Evolutionary conservation across 2,113 vertebrate species (phyloP).

Genomic region (Bujurquina vittata): DNA sequence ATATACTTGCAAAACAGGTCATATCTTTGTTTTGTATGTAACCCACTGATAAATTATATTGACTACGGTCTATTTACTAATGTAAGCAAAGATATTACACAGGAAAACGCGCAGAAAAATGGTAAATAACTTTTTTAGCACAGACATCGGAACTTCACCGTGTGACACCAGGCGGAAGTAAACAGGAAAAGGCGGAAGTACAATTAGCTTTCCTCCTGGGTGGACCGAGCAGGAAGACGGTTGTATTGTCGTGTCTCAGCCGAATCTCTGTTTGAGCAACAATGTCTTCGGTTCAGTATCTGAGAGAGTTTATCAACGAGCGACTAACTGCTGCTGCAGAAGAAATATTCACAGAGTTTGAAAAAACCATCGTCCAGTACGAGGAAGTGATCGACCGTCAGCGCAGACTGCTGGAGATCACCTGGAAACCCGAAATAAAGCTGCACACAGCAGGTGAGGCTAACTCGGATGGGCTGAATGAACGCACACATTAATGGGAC

Average conservation of each 20-base stretch:
- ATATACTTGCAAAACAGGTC: too few species aligned
- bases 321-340: neutral
- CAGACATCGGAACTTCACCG: neutral
- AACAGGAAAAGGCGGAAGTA: neutral
- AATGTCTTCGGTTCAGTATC: neutral
- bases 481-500: neutral
- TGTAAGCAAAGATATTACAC: too few species aligned
- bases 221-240: neutral
- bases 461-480: neutral
- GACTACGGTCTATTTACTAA: too few species aligned
- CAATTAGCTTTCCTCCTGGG: neutral
- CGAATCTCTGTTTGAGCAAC: neutral
- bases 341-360: neutral
- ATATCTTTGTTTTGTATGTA: too few species aligned
- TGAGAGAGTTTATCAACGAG: neutral
- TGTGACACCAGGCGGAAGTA: constrained; percentile 8
- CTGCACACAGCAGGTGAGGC: neutral
- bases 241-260: neutral
- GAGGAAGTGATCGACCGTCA: constrained; percentile 6
- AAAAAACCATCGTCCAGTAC: neutral
- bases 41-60: too few species aligned
- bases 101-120: too few species aligned
- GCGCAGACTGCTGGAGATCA: constrained; percentile 10
- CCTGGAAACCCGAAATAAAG: neutral
- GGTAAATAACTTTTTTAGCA: too few species aligned